Evolutionary conservation across 2,888 invertebrate species (phyloP).

Genomic region (Perizoma flavofasciatum): DNA sequence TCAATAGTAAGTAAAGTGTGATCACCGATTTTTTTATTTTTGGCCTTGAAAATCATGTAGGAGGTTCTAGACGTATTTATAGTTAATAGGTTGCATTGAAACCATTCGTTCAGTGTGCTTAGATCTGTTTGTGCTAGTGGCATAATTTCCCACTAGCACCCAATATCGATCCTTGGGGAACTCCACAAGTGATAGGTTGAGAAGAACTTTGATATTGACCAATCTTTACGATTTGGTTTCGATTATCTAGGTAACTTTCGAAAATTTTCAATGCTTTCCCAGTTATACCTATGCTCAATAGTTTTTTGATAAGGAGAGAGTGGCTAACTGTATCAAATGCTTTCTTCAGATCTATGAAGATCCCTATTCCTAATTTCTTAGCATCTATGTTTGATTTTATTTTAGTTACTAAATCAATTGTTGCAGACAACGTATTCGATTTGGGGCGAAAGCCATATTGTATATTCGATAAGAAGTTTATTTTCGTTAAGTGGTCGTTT

Average conservation of each 20-base stretch:
- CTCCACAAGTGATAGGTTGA: constrained; percentile 5
- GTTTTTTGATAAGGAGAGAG: constrained; percentile 7
- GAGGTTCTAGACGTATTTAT: no score
- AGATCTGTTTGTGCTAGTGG: no score
- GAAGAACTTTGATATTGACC: constrained; percentile 8
- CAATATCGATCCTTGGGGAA: constrained; percentile 22
- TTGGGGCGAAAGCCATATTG: constrained; percentile 29
- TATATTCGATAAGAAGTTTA: constrained; percentile 7
- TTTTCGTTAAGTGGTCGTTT: not conserved
- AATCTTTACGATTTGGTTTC: constrained; percentile 20
- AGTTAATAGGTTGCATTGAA: no score
- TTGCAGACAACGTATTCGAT: constrained; percentile 25
- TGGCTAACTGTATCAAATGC: constrained; percentile 25
- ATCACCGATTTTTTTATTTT: no score
- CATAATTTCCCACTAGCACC: no score
- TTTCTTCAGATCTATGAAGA: constrained; percentile 26
- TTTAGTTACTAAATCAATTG: constrained; percentile 20
- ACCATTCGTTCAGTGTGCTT: no score
- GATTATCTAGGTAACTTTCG: constrained; percentile 12
- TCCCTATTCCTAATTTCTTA: constrained; percentile 19
- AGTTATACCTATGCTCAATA: constrained; percentile 10
- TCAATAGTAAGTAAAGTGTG: no score
- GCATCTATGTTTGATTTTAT: constrained; percentile 21
- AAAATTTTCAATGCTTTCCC: constrained; percentile 14
- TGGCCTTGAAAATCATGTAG: no score